Evolutionary conservation across 2,113 vertebrate species (phyloP), one percentile per base, ranked within the genome.

Genomic region (Calyptommatus sinebrachiatus): DNA sequence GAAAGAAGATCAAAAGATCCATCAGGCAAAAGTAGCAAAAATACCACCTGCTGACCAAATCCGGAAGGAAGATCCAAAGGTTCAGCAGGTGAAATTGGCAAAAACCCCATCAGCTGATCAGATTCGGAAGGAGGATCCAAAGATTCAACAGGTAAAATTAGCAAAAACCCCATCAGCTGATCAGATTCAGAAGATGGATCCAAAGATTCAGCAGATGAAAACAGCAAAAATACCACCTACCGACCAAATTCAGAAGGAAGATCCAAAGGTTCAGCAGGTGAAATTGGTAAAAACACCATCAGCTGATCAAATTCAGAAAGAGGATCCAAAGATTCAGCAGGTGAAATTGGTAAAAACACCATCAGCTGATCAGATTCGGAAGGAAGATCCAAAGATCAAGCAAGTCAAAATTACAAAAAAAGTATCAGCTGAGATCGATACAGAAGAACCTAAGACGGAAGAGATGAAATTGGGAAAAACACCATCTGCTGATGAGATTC

Each of bases 351-450:
- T 73, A 79, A 88, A 90, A 73, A 69, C 71, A 46, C 69, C 76
- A 75, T 84, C 61, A 48, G 69, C 50, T 48, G 79, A 76, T 29
- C 72, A 89, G 50, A 0, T 73, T 76, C 93, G 84, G 86, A 82
- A 88, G 35, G 93, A 93, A 69, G 29, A 76, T 77, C 81, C 88
- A 83, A 93, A 92, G 85, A 65, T 75, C 29, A 79, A 84, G 1
- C 88, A 88, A 62, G 81, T 82, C 79, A 92, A 93, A 89, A 57
- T 87, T 31, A 85, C 88, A 78, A 93, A 90, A 85, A 84, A 74
- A 65, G 76, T 68, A 53, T 79, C 85, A 0, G 69, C 88, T 82
- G 90, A 79, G 79, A 86, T 79, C 60, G 83, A 83, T 60, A 87
- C 85, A 66, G 82, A 88, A 66, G 88, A 88, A 60, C 46, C 79